Conservation (phyloP, 1,140 invertebrate species). For the Ceratosolen solmsi region DNA sequence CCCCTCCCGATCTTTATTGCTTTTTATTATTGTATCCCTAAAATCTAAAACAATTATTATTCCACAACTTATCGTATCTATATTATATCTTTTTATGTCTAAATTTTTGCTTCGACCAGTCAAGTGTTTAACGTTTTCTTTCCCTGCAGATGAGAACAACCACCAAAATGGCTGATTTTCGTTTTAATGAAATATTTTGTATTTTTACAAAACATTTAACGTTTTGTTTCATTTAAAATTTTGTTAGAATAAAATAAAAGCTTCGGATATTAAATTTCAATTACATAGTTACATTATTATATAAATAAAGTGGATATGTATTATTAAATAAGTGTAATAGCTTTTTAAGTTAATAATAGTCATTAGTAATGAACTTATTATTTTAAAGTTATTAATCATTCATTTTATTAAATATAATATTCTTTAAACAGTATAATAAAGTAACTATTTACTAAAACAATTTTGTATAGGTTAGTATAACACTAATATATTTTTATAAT, state of each 20-base stretch:
- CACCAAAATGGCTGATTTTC: slow-evolving; percentile 59
- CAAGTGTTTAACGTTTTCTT: slow-evolving; percentile 31
- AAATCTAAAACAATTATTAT: slow-evolving; percentile 57
- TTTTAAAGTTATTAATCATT: too few species aligned
- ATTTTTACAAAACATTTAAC: neutral
- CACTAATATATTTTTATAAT: neutral
- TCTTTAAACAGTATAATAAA: too few species aligned
- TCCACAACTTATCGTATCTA: slow-evolving; percentile 48
- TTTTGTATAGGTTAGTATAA: too few species aligned
- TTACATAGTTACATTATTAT: neutral
- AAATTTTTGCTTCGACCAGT: slow-evolving; percentile 45
- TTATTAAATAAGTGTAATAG: neutral
- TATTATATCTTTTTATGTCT: slow-evolving; percentile 48
- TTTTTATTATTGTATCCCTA: slow-evolving; percentile 66
- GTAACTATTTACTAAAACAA: too few species aligned
- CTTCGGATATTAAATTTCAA: neutral
- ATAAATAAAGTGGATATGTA: neutral
- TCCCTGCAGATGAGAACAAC: slow-evolving; percentile 56
- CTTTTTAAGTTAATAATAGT: neutral
- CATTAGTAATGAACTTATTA: too few species aligned
- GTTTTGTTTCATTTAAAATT: neutral
- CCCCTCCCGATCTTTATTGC: slow-evolving; percentile 73
- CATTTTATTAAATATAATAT: too few species aligned
- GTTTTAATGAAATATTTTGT: neutral
- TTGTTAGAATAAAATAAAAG: neutral